Percentiles rank a stretch among this genome's conserved stretches.
Conservation (phyloP, 2,888 invertebrate species). For the Pandemis corylana region DNA sequence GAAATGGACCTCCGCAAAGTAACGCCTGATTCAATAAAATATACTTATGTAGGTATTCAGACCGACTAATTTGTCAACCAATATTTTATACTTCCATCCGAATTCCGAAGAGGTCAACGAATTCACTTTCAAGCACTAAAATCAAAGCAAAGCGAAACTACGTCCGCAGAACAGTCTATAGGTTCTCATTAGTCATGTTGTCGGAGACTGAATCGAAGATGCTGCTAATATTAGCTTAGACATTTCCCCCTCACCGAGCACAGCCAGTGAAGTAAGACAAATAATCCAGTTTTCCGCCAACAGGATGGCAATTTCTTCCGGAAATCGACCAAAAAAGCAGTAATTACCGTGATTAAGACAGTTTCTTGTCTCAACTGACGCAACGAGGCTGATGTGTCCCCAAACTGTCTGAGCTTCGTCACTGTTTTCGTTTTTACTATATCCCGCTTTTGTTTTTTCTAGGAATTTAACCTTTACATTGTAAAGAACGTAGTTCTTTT, state of each 20-base stretch:
- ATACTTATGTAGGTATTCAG: no score
- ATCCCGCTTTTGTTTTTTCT: not conserved
- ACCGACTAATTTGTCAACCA: no score
- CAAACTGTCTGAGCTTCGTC: not conserved
- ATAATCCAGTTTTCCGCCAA: slow-evolving; percentile 8
- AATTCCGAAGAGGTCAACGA: no score
- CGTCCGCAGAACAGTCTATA: no score
- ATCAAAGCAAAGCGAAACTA: no score
- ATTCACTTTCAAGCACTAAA: no score
- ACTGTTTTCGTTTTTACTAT: not conserved
- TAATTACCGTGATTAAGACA: not conserved
- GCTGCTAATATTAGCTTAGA: not conserved
- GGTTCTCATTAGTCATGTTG: not conserved
- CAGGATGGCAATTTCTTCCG: slow-evolving; percentile 5
- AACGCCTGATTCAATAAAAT: no score
- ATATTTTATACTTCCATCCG: no score
- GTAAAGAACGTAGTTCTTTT: not conserved
- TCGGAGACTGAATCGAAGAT: not conserved
- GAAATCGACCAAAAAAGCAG: slow-evolving; percentile 12
- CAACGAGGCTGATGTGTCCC: slow-evolving; percentile 3
- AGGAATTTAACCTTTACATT: not conserved
- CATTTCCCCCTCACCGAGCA: not conserved
- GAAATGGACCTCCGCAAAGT: no score
- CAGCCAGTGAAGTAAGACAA: slow-evolving; percentile 3
- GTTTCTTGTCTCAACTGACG: slow-evolving; percentile 12